phyloP scores from a whole-genome alignment of 2,113 vertebrate species.

The Myrmecophaga tridactyla region DNA sequence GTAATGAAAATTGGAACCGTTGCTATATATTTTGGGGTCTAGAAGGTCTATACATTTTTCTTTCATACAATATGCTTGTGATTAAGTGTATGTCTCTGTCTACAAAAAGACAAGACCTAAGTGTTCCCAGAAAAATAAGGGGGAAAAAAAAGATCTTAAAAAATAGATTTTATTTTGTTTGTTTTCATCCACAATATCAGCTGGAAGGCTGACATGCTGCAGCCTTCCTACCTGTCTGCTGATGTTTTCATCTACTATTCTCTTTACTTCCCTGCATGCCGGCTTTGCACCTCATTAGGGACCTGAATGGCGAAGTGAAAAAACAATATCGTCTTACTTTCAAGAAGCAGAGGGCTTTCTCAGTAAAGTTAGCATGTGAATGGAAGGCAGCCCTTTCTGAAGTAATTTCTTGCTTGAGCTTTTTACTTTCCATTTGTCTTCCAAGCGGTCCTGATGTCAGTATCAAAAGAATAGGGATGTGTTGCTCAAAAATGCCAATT shows the following conservation, averaged over 20 bases:
- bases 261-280: not conserved
- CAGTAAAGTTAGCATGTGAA: slow-evolving; percentile 77
- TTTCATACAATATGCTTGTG: slow-evolving; percentile 75
- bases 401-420: slow-evolving; percentile 71
- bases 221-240: slow-evolving; percentile 19
- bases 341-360: slow-evolving; percentile 70
- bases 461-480: slow-evolving; percentile 64
- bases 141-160: slow-evolving; percentile 48
- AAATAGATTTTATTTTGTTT: not conserved
- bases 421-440: slow-evolving; percentile 63
- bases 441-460: slow-evolving; percentile 61
- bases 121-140: slow-evolving; percentile 73
- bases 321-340: slow-evolving; percentile 66
- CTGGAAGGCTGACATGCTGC: slow-evolving; percentile 50
- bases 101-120: slow-evolving; percentile 69
- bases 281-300: slow-evolving; percentile 63
- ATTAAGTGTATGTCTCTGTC: slow-evolving; percentile 77
- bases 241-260: slow-evolving; percentile 60
- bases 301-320: slow-evolving; percentile 66
- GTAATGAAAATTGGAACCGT: slow-evolving; percentile 83
- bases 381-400: slow-evolving; percentile 59
- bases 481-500: slow-evolving; percentile 57
- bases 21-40: slow-evolving; percentile 77
- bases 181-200: slow-evolving; percentile 29
- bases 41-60: slow-evolving; percentile 78